Conservation (phyloP, 2,797 vertebrate species). For the Anabacerthia variegaticeps region DNA sequence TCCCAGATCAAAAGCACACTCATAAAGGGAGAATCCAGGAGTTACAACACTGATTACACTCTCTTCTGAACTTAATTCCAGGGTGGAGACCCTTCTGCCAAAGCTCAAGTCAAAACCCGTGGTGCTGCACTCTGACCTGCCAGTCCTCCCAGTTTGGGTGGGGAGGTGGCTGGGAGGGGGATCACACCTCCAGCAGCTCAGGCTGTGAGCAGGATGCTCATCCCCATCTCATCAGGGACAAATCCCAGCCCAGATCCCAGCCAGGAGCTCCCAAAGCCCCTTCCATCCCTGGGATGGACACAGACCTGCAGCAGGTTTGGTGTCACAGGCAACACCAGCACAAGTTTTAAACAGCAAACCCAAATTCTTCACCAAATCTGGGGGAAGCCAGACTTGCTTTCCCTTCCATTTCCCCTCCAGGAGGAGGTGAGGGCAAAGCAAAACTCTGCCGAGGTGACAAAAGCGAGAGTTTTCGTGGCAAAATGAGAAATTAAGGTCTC, state of each 20-base stretch:
- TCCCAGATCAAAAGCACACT: background rate
- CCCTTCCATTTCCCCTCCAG: background rate
- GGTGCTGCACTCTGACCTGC: background rate
- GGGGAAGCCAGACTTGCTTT: background rate
- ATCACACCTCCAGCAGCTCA: background rate
- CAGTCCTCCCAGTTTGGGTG: background rate
- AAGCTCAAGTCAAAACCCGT: background rate
- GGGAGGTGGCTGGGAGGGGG: background rate
- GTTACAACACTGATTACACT: background rate
- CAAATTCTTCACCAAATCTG: background rate
- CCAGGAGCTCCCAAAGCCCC: background rate
- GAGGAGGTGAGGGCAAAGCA: background rate
- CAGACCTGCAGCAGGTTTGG: background rate
- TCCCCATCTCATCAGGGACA: fast-evolving
- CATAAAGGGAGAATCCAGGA: background rate
- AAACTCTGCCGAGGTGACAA: background rate
- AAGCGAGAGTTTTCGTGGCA: fast-evolving
- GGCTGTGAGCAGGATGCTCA: background rate
- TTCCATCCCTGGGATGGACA: background rate
- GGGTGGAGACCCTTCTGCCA: background rate
- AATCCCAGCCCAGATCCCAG: background rate
- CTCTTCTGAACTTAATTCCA: background rate
- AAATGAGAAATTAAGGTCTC: background rate
- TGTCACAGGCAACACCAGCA: background rate
- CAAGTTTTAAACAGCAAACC: background rate